phyloP scores from a whole-genome alignment of 92 coral and sea anemone genomes.

The Zoanthus sansibaricus region DNA sequence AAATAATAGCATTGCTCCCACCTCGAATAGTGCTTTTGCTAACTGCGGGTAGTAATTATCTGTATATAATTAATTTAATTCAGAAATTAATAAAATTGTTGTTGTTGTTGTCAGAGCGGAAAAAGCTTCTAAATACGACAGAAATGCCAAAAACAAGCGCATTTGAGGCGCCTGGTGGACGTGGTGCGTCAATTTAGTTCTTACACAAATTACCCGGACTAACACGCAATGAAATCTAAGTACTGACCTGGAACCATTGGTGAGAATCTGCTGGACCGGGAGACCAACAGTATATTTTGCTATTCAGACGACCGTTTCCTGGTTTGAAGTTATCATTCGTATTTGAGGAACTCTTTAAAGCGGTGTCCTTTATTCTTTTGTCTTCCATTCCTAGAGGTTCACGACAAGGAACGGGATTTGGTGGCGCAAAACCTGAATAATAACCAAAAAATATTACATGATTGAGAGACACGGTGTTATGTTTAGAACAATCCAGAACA shows the following conservation, averaged over 20 bases:
- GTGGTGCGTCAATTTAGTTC: no score
- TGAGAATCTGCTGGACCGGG: slow-evolving; percentile 18
- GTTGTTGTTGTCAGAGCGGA: no score
- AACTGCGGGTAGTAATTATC: no score
- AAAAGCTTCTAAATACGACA: no score
- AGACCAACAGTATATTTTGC: slow-evolving; percentile 12
- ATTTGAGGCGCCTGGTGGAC: no score
- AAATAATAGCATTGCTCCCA: no score
- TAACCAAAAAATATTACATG: background rate
- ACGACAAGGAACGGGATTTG: slow-evolving; percentile 34
- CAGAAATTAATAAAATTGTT: no score
- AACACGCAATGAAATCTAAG: background rate
- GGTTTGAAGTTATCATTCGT: background rate
- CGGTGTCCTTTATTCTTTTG: slow-evolving; percentile 4
- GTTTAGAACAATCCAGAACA: no score
- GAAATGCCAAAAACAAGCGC: no score
- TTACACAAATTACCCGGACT: no score
- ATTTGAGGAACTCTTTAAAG: slow-evolving; percentile 10
- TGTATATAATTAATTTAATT: no score
- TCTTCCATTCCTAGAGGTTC: slow-evolving; percentile 32
- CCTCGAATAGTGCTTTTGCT: no score
- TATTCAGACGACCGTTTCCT: slow-evolving; percentile 20
- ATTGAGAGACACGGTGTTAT: background rate
- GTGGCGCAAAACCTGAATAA: slow-evolving; percentile 19
- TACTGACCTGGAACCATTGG: slow-evolving; percentile 38